These are phyloP conservation scores for Leistus spinibarbis DNA, from an alignment of 2,888 invertebrate species.

Conservation along the genomic window DNA sequence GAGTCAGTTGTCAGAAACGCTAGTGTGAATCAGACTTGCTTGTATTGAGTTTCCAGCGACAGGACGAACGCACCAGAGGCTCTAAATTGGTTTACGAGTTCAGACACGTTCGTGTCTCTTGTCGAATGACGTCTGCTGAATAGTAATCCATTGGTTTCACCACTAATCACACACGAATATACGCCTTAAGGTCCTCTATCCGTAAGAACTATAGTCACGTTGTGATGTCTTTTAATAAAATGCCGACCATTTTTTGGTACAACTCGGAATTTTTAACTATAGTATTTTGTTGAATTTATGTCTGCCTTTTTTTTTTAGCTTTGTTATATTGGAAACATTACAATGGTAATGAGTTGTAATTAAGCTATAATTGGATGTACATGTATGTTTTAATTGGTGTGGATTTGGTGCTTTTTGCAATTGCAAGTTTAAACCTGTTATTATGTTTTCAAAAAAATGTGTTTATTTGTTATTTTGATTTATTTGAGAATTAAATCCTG, in stretches of 20 bases:
- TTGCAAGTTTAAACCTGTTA: constrained; percentile 12
- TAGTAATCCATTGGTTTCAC: constrained; percentile 16
- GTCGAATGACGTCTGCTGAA: constrained; percentile 18
- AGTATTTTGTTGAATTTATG: constrained; percentile 1
- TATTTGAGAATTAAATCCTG: no score
- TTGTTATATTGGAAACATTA: constrained; percentile 10
- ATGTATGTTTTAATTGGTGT: constrained; percentile 27
- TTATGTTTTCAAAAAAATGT: neutral
- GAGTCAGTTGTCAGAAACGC: no score
- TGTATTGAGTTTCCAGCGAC: no score
- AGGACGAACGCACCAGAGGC: neutral
- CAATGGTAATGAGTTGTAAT: constrained; percentile 26
- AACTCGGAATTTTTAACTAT: neutral
- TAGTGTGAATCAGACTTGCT: neutral
- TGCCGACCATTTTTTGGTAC: constrained; percentile 5
- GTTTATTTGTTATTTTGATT: no score
- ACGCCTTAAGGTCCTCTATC: no score
- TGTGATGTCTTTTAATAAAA: no score
- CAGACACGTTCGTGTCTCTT: constrained; percentile 1
- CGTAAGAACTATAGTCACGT: no score
- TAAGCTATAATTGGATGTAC: constrained; percentile 25
- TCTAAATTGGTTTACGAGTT: constrained; percentile 26
- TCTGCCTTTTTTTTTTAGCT: neutral
- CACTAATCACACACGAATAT: neutral
- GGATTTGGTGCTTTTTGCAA: constrained; percentile 14